A percentile compares a stretch with the other conserved stretches of the same genome.
Conservation (phyloP, 1,140 invertebrate species). For the Vanessa tameamea region DNA sequence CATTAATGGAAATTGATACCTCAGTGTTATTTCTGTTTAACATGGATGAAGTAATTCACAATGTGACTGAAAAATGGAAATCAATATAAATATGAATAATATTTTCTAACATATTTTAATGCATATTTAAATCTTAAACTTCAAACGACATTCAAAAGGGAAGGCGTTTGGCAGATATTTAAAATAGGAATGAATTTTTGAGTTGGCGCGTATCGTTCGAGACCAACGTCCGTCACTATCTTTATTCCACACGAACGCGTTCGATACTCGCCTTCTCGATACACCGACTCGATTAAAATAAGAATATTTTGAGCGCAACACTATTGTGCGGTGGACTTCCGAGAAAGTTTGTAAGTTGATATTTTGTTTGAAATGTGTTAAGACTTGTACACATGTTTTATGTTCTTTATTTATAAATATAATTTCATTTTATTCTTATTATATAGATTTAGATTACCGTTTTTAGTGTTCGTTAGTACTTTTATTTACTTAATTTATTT, state of each 20-base stretch:
- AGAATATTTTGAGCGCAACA: slow-evolving; percentile 67
- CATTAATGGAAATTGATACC: no score
- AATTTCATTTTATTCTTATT: background rate
- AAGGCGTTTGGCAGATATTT: slow-evolving; percentile 49
- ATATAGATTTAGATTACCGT: background rate
- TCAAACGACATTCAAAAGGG: slow-evolving; percentile 16
- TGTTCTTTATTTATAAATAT: background rate
- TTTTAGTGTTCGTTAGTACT: no score
- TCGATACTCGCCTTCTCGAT: slow-evolving; percentile 65
- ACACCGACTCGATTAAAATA: slow-evolving; percentile 74
- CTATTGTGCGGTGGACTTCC: slow-evolving; percentile 61
- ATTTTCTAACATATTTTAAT: background rate
- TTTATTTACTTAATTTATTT: no score
- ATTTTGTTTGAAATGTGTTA: slow-evolving; percentile 41
- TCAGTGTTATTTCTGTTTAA: no score
- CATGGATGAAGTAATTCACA: no score
- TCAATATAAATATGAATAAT: no score
- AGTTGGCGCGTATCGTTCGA: slow-evolving; percentile 52
- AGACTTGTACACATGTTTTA: slow-evolving; percentile 42
- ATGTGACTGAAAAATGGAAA: no score
- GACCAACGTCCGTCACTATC: slow-evolving; percentile 74
- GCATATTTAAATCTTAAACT: slow-evolving; percentile 9
- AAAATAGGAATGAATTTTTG: slow-evolving; percentile 72
- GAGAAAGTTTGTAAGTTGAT: slow-evolving; percentile 53
- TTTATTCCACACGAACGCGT: slow-evolving; percentile 71